Base-by-base conservation (phyloP, 2,113 vertebrate species). In the Grallaria varia region DNA sequence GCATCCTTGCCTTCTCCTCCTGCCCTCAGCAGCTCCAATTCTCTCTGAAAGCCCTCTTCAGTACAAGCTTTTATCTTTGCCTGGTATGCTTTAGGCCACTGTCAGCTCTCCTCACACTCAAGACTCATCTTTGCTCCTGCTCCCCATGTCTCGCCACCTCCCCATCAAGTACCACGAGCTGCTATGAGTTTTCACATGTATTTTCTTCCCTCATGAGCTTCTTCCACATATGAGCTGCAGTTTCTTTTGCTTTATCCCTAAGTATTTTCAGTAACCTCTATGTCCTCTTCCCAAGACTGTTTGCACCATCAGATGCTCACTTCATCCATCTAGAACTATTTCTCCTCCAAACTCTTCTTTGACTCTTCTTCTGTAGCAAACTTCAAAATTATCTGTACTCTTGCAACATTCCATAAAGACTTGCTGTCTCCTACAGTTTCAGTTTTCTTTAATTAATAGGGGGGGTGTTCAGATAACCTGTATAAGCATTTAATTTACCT, bases 51-150 rank as follows among this genome's bases (percentile, higher is more conserved):
- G 45, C 49, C 45, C 79, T 91, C 79, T 82, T 13, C 66, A 79
- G 45, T 14, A 40, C 39, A 21, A 52, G 40, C n/a, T 88, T 78
- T 93, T 72, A 82, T 84, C 30, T 59, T 76, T 68, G 31, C 42
- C 67, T 77, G 76, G 89, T 91, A 33, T 74, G 85, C 84, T 93
- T 91, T 84, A 91, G 92, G 94, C 76, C 42, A 78, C 75, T 95
- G 95, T 86, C 93, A 95, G 40, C 63, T 97, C 89, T 87, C 74
- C 90, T 95, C 60, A 80, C 25, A 47, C 52, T 96, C 83, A 84
- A 92, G 47, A 28, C 31, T 83, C 50, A 66, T 96, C 77, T 91
- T 86, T 85, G 40, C 71, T 85, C 50, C 33, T 19, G 4, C 10
- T 84, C 5, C 44, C 39, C 59, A 31, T 24, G 31, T 71, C 93